Evolutionary conservation across 2,888 invertebrate species (phyloP).

Genomic region (Aleiodes leptofemur): DNA sequence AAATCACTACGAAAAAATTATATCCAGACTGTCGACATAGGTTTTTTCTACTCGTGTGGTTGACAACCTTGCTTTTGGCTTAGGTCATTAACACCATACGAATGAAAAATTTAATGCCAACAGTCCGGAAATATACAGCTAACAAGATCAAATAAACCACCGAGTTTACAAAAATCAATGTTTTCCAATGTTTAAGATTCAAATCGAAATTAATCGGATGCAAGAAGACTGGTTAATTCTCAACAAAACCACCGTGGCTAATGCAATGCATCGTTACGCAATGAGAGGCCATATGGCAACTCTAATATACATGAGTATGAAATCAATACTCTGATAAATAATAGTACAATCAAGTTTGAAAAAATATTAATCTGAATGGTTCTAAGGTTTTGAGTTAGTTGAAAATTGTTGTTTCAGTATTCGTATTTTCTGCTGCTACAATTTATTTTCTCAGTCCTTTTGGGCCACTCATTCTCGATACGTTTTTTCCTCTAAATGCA

Average conservation of each 20-base stretch:
- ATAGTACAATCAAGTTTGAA: background rate
- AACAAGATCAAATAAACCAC: too few relatives aligned
- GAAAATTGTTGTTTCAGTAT: slow-evolving; percentile 3
- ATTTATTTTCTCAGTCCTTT: background rate
- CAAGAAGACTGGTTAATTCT: background rate
- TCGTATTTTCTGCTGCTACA: background rate
- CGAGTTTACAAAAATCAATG: too few relatives aligned
- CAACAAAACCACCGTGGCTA: background rate
- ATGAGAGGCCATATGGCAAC: background rate
- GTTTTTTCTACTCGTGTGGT: too few relatives aligned
- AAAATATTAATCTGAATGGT: background rate
- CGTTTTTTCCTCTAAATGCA: background rate
- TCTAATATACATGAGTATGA: slow-evolving; percentile 2
- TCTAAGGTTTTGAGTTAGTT: background rate
- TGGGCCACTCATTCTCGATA: background rate
- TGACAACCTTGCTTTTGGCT: too few relatives aligned
- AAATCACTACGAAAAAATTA: too few relatives aligned
- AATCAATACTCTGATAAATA: background rate
- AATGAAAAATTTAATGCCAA: too few relatives aligned
- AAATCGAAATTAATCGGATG: background rate
- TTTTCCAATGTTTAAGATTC: background rate
- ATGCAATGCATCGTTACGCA: background rate
- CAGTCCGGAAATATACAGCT: too few relatives aligned
- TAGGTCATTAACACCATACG: too few relatives aligned
- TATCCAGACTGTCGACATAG: too few relatives aligned